Base-by-base conservation (phyloP, 2,888 invertebrate species). In the Sisyra terminalis region DNA sequence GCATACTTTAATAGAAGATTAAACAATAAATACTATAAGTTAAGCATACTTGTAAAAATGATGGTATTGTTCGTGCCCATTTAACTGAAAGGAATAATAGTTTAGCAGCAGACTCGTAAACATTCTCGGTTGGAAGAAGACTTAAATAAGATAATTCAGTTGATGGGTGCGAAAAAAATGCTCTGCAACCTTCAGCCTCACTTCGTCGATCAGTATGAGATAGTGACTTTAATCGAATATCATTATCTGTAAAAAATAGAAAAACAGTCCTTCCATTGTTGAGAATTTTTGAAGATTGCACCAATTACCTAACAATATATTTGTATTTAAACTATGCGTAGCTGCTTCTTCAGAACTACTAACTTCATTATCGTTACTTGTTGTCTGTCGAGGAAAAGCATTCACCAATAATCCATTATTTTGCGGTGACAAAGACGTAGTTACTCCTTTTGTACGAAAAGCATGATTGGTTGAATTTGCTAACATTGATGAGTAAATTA, bases 51-150 rank as follows among this genome's bases (percentile, higher is more conserved):
- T 82, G 79, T 11, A 76, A 60, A 57, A 85, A 87, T 1, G 82
- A 75, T 1, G 81, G 76, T 40, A 87, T 76, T 40, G 77, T 78
- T 49, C 79, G 70, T 1, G 84, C 75, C 87, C 88, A 89, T 57
- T 81, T 79, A 2, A 88, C 76, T 0, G 81, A 72, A 29, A 82
- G 65, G 51, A 85, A 82, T 16, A 89, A 61, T 24, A 89, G 60
- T 53, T 82, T 82, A 0, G 82, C 78, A 0, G 84, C 79, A 0
- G 79, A 75, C 55, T 81, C 79, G 55, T 76, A 76, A 11, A 73
- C 63, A 50, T 69, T 72, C 53, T 77, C 75, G 5, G 68, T 67
- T 2, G 70, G 67, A 44, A 70, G 59, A 14, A 72, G 55, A 11
- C 67, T 66, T 37, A 18, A 11, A 24, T 24, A 24, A 5, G 24